Base-by-base conservation (phyloP, 2,797 vertebrate genomes). In the Phyllotis vaccarum region DNA sequence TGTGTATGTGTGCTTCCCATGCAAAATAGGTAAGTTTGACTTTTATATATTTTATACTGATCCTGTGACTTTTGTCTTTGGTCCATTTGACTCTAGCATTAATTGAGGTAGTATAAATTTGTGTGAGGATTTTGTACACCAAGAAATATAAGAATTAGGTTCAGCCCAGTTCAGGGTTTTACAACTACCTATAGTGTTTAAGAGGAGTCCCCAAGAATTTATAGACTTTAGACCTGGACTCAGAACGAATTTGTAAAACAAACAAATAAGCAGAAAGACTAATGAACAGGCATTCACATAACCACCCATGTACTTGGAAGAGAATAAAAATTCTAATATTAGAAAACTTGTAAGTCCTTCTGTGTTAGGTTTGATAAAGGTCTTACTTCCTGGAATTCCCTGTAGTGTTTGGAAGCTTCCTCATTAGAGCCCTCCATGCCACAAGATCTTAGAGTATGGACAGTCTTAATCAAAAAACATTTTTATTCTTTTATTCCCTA, bases 341-440 rank as follows among this genome's bases (percentile, higher is more conserved):
- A 24, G 21, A 58, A 40, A 56, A 29, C 29, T 54, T 12, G 5
- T 56, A 17, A 40, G 7, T 56, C 66, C 8, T 14, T 31, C 62
- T 86, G 12, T 2, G 5, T 43, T 58, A 11, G 58, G 2, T 31
- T 87, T 72, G 5, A 6, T 58, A 31, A 43, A 70, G 49, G 24
- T 52, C 31, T 52, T 29, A 27, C 24, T 6, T 74, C n/a, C n/a
- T 72, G 10, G 1, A 56, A 56, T 24, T 87, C 27, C n/a, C 54
- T 58, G 11, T 34, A 24, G 19, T 5, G 10, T 52, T 49, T 58
- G 6, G 5, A 19, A 27, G 27, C 12, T 11, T 24, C 8, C 54
- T 72, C n/a, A 17, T 11, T 0, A 19, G 8, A n/a, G 3, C 14
- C n/a, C 37, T 1, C 16, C 6, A n/a, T 10, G 21, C 37, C 22